phyloP scores from a whole-genome alignment of 2,113 vertebrate species.

The Dromiciops gliroides region DNA sequence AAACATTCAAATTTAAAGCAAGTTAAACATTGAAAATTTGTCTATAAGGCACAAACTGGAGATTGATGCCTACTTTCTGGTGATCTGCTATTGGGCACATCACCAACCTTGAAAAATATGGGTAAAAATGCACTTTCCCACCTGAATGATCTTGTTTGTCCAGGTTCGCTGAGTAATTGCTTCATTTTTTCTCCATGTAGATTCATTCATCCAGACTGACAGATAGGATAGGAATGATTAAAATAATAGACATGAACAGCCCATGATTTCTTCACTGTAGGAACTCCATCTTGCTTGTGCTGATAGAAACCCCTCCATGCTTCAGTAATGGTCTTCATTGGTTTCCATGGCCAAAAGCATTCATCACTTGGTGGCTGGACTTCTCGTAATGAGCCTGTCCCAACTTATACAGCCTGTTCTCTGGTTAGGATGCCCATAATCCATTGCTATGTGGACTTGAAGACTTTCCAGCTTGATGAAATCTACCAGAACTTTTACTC shows the following conservation, averaged over 20 bases:
- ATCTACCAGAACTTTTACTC: background rate
- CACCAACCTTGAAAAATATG: conserved; percentile 6
- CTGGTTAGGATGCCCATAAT: background rate
- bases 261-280: background rate
- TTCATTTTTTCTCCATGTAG: background rate
- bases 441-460: background rate
- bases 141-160: background rate
- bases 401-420: background rate
- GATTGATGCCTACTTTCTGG: background rate
- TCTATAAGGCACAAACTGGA: background rate
- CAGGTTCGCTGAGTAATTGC: background rate
- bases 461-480: background rate
- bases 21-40: conserved; percentile 39
- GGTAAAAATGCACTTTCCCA: conserved; percentile 23
- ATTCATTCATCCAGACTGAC: background rate
- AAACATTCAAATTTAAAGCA: conserved; percentile 51
- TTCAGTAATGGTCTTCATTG: background rate
- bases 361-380: background rate
- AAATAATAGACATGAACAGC: background rate
- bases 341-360: background rate
- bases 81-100: background rate
- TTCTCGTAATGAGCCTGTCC: background rate
- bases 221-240: background rate
- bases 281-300: background rate
- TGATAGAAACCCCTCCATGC: background rate